phyloP scores from a whole-genome alignment of 2,113 vertebrate species.

The Solea senegalensis region DNA sequence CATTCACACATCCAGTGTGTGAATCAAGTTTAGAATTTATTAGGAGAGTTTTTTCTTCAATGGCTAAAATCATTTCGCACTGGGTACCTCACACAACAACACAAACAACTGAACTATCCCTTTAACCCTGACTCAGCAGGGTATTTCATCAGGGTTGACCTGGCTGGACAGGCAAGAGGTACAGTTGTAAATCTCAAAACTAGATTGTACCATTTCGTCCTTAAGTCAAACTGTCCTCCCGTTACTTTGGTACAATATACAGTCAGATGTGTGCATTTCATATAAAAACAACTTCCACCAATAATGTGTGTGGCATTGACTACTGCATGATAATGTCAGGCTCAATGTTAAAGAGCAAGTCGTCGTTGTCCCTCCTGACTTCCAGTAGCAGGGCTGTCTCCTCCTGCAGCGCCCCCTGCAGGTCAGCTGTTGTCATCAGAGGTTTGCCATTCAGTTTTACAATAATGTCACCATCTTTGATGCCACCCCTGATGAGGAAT shows the following conservation, averaged over 20 bases:
- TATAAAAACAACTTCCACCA: neutral
- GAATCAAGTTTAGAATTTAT: too few species aligned
- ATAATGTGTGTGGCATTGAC: neutral
- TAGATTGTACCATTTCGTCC: neutral
- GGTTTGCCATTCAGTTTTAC: constrained; percentile 91
- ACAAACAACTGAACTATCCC: too few species aligned
- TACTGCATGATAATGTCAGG: constrained; percentile 91
- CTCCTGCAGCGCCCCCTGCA: constrained; percentile 89
- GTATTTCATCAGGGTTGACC: neutral
- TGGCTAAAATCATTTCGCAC: too few species aligned
- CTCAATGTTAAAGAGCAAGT: constrained; percentile 92
- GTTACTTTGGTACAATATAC: constrained; percentile 3
- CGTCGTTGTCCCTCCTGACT: constrained; percentile 91
- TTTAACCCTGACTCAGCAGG: neutral
- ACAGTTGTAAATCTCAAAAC: neutral
- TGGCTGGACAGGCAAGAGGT: neutral
- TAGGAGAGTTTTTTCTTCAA: too few species aligned
- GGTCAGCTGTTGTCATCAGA: constrained; percentile 85
- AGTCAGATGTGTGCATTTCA: neutral
- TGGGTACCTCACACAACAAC: too few species aligned
- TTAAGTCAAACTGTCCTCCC: neutral
- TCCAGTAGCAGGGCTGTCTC: constrained; percentile 91
- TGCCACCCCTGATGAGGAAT: constrained; percentile 85
- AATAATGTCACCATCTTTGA: constrained; percentile 91
- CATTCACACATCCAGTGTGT: too few species aligned